Evolutionary conservation across 2,797 vertebrate species (phyloP), one percentile per base, ranked within the genome.

Genomic region (Oreochromis mossambicus): DNA sequence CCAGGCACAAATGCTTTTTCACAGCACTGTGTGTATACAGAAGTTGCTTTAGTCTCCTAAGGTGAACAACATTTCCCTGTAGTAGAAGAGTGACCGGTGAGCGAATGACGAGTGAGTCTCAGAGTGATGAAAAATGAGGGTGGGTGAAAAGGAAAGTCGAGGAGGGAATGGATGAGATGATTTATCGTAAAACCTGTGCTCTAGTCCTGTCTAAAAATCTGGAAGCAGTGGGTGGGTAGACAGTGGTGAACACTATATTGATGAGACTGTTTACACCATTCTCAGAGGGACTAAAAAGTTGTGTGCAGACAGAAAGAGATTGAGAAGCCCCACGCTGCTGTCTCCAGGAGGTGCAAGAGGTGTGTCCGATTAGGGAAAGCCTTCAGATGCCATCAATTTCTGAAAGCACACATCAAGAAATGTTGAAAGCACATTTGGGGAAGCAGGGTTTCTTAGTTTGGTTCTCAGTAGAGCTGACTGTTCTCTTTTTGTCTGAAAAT

Each of bases 161-260:
- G 19, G 52, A 83, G 48, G 56, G 68, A 86, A 85, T 32, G 78
- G 83, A 89, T 86, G 86, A 88, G 79, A 91, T 68, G 88, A 90
- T 92, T 92, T 91, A 92, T 89, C 63, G 87, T 87, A 78, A 87
- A 89, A 92, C 87, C 83, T 91, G 88, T 81, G 87, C 83, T 90
- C 83, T 81, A 86, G 89, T 84, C 89, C 77, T 92, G 90, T 92
- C 88, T 94, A 86, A 94, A 93, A 77, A 92, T 94, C 89, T 92
- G 86, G 66, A 78, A 88, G 87, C 91, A 86, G 91, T 92, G 87
- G 91, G 88, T 85, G 92, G 92, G 82, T 56, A 92, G 90, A 93
- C 94, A 93, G 92, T 81, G 12, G 80, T 91, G 92, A 93, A 92
- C 89, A 85, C 82, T 83, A 70, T 89, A 93, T 94, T 92, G 90